A percentile compares a stretch with the other conserved stretches of the same genome.
These are phyloP conservation scores for Zelostemma sp. DNA, from an alignment of 1,140 invertebrate genomes.

Conservation along the genomic window DNA sequence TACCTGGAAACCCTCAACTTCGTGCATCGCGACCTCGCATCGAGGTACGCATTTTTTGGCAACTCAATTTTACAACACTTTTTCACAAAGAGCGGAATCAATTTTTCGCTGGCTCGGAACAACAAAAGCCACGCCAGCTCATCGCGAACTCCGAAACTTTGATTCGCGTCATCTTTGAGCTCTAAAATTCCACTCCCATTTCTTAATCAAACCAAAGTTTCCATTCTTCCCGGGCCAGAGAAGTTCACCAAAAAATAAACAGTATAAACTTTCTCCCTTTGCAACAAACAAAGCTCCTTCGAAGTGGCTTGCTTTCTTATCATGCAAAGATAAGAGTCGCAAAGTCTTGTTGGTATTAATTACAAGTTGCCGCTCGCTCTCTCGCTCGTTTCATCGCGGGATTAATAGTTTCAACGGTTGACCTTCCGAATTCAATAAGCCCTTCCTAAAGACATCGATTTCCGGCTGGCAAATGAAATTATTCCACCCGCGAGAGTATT, in stretches of 20 bases:
- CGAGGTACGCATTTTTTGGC: slow-evolving; percentile 72
- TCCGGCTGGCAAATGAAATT: slow-evolving; percentile 49
- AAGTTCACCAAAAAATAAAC: background rate
- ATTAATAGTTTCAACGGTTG: slow-evolving; percentile 14
- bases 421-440: slow-evolving; percentile 31
- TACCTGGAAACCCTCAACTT: slow-evolving; percentile 86
- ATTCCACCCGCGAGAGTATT: slow-evolving; percentile 50
- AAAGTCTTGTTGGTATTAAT: slow-evolving; percentile 27
- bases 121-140: no score
- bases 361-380: slow-evolving; percentile 5
- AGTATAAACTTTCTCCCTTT: background rate
- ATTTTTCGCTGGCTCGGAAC: no score
- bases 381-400: slow-evolving; percentile 26
- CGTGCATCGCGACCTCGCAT: slow-evolving; percentile 84
- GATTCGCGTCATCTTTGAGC: background rate
- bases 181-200: background rate
- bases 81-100: no score
- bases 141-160: no score
- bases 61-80: no score
- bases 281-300: background rate
- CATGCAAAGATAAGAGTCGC: background rate
- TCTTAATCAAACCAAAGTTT: no score
- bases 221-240: no score
- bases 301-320: background rate
- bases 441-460: slow-evolving; percentile 27